Base-by-base conservation (phyloP, 2,797 vertebrate species). In the Gobionotothen gibberifrons region DNA sequence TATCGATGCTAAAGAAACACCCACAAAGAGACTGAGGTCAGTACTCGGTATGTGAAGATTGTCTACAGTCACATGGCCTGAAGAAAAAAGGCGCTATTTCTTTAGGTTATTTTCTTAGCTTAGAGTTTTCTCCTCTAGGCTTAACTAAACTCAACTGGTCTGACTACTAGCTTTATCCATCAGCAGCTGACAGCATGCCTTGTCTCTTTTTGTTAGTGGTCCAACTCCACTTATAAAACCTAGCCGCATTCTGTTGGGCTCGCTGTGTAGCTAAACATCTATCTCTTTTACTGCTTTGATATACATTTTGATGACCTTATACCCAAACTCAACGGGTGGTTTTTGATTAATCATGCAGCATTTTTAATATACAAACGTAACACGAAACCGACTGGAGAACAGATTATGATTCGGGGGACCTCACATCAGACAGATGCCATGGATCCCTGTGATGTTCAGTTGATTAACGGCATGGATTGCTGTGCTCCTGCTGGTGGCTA, bases 381-480 rank as follows among this genome's bases (percentile, higher is more conserved):
- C 66, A 61, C 13, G 15, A 76, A 74, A 85, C 43, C 70, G 26
- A 74, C 60, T 2, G 40, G 68, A 83, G 73, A 58, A 77, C 53
- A 57, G 75, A 81, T 84, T 76, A 79, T 62, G 61, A 82, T 79
- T 82, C 67, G 53, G 42, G 66, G 73, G 75, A 68, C 58, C 58
- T 76, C 9, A 2, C 47, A 69, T 74, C 72, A 60, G 66, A 65
- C 73, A 69, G 73, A 79, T 72, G 75, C 69, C 1, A 4, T 5
- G 74, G 76, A 81, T 40, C 78, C 78, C 76, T 78, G 76, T 44
- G 70, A 88, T 69, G 82, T 76, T 54, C 2, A 71, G 73, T 69
- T 88, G 82, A 90, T 90, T 87, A 90, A 85, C 76, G 5, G 32
- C 53, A 5, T 72, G 80, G 59, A 82, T 49, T 73, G 76, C 16